Base-by-base conservation (phyloP, 2,113 vertebrate genomes). In the Saguinus imperator region DNA sequence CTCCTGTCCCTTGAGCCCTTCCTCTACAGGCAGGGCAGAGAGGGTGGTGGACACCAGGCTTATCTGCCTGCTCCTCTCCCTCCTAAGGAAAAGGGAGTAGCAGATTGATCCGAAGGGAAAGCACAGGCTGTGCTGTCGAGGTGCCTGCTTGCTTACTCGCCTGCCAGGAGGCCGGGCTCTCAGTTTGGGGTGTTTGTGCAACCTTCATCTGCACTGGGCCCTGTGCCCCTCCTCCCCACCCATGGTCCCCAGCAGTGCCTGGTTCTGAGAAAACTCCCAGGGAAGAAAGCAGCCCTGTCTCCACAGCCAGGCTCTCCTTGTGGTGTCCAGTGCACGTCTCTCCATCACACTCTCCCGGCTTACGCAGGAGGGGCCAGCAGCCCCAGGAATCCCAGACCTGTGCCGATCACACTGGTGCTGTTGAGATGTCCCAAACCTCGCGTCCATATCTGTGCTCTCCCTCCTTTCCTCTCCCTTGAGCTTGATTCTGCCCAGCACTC, bases 41-140 rank as follows among this genome's bases (percentile, higher is more conserved):
- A 96, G 93, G 57, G 95, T 61, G 80, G 70, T 94, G 89, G 75
- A 95, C 93, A 48, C 86, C 75, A 89, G 94, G 97, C 87, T 94
- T 48, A 45, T 80, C 40, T 43, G 83, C 91, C 93, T 92, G 94
- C 87, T 92, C 75, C 95, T 80, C 88, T 98, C 97, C 98, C 98
- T 98, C 97, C 97, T 68, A 68, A 96, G 80, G 91, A 98, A 94
- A 98, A 97, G 97, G 97, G 95, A 97, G 92, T 48, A 58, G 95
- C 89, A 88, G 58, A 86, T 43, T 40, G 94, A 94, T 76, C 50
- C 1, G 57, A 96, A 92, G 91, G 91, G 82, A 97, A 92, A 94
- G 94, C 94, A 82, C 94, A 96, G 95, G 94, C 94, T 84, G 87
- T 98, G 98, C 98, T 92, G 35, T 97, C 32, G 61, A 90, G 97